Evolutionary conservation across 2,888 invertebrate species (phyloP), one percentile per base, ranked within the genome.

Genomic region (Drosophila niveifrons): DNA sequence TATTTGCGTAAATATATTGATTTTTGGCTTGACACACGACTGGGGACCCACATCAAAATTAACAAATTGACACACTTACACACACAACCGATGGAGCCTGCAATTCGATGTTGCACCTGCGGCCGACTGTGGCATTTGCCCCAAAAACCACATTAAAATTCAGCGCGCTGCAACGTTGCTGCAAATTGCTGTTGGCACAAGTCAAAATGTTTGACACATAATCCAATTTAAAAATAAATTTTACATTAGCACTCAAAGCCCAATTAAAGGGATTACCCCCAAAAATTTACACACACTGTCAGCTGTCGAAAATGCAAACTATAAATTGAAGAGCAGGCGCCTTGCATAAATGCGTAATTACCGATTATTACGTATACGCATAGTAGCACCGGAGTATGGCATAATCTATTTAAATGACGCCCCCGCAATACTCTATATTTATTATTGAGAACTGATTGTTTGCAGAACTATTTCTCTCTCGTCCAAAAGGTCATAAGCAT

Each of bases 111-210:
- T 10, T 53, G 55, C 73, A 70, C 63, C 64, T 53, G 79, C 53
- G 56, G 51, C 52, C 75, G 65, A 63, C 23, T 46, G 34, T 58
- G 31, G 53, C 31, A 31, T 10, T 79, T 81, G 64, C 79, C 79
- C 81, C 79, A 70, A 85, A 85, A 88, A 85, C 82, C 72, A 71
- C 79, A 85, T 85, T 88, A 85, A 81, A 85, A 85, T 88, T 80
- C 73, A 81, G 23, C 46, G 46, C 51, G 56, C 18, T 68, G 67
- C 65, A 70, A 72, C 46, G 18, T 4, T 23, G 6, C 23, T 23
- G 23, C 23, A 56, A 55, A 80, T 73, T 82, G 73, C 52, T 73
- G 80, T 71, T 82, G 86, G 46, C 63, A 57, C 52, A 82, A 75
- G 85, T 88, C 85, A 79, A 82, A 82, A 76, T 79, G 79, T 79